Conservation (phyloP, 2,113 vertebrate species). For the Passer domesticus region DNA sequence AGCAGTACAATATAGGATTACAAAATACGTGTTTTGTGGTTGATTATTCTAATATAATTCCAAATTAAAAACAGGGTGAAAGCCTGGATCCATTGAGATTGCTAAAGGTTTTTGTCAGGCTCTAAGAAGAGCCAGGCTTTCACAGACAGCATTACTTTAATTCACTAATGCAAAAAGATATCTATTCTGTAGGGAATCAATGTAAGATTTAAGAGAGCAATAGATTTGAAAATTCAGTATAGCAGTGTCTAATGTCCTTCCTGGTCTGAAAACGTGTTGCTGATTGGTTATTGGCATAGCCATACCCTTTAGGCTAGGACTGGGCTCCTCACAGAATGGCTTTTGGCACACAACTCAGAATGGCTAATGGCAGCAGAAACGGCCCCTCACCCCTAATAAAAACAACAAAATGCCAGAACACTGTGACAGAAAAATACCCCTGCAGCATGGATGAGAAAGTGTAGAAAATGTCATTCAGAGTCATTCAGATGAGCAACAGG, state of each 20-base stretch:
- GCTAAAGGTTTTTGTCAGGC: not conserved
- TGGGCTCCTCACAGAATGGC: not conserved
- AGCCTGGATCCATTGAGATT: not conserved
- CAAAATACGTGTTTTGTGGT: accelerated
- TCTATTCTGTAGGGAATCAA: not conserved
- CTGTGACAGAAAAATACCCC: not conserved
- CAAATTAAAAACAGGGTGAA: not conserved
- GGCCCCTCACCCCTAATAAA: accelerated
- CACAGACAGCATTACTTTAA: not conserved
- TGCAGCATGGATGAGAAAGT: not conserved
- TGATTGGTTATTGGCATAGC: not conserved
- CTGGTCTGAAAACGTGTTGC: not conserved
- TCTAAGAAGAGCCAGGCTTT: not conserved
- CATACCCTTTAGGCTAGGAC: not conserved
- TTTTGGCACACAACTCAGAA: not conserved
- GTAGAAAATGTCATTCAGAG: not conserved
- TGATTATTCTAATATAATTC: not conserved
- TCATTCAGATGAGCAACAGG: not conserved
- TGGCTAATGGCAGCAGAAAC: not conserved
- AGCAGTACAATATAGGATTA: not conserved
- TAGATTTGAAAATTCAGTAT: not conserved
- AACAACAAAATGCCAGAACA: not conserved
- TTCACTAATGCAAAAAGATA: not conserved
- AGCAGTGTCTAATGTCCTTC: not conserved
- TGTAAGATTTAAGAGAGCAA: not conserved